These are phyloP conservation scores for Enteromius paludinosus DNA, from an alignment of 2,797 vertebrate species.

Conservation along the genomic window DNA sequence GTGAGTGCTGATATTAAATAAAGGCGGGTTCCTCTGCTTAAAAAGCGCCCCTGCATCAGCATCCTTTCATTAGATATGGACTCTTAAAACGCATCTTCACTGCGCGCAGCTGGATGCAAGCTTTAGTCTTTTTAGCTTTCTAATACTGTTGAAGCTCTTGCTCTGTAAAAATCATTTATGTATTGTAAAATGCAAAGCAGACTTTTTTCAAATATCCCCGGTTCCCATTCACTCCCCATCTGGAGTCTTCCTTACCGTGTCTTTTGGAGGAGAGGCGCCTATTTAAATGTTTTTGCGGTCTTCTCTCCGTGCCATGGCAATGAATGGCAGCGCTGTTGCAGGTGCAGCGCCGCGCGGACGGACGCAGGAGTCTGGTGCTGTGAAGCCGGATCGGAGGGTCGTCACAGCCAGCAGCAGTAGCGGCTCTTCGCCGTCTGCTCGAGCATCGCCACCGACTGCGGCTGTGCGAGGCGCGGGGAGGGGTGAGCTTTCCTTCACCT, in stretches of 20 bases:
- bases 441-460: constrained; percentile 75
- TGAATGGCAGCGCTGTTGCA: constrained; percentile 58
- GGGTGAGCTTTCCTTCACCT: constrained; percentile 55
- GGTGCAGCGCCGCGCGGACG: constrained; percentile 59
- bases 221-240: constrained; percentile 52
- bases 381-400: constrained; percentile 54
- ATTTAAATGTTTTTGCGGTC: constrained; percentile 69
- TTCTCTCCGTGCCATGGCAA: constrained; percentile 67
- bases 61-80: constrained; percentile 34
- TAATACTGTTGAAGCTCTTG: background rate
- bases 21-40: constrained; percentile 27
- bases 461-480: constrained; percentile 68
- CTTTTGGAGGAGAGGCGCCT: constrained; percentile 68
- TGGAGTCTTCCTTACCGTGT: constrained; percentile 72
- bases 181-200: background rate
- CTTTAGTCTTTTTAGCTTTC: background rate
- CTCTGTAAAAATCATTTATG: background rate
- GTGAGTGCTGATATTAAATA: constrained; percentile 26
- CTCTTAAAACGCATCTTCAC: constrained; percentile 6
- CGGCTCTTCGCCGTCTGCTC: constrained; percentile 68
- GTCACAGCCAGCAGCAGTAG: constrained; percentile 51
- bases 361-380: constrained; percentile 52
- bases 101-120: constrained; percentile 34
- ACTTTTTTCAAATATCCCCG: constrained; percentile 22
- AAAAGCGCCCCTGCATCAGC: constrained; percentile 42